Base-by-base conservation (phyloP, 2,797 vertebrate genomes). In the Microctenopoma steveboyesi region DNA sequence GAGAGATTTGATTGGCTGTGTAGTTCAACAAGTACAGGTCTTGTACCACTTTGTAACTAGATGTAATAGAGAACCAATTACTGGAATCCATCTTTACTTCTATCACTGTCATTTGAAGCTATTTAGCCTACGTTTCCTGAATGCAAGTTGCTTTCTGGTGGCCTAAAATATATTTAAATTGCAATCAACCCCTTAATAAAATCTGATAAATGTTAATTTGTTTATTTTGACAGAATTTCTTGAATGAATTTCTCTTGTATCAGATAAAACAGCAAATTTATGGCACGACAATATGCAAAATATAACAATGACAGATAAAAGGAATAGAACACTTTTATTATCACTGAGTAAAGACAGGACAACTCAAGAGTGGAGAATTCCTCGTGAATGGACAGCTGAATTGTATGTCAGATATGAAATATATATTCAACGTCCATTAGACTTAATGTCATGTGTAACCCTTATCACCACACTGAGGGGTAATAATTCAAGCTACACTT, bases 401-500 rank as follows among this genome's bases (percentile, higher is more conserved):
- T 0, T 45, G 28, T 69, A 45, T 42, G 59, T 18, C 33, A 46
- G n/a, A 64, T 27, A 53, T 52, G 30, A 27, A 56, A 48, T 13
- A 16, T 42, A 39, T 61, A 18, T 42, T 59, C 33, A 28, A 56
- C 74, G 66, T 72, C 55, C 61, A 35, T 39, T 11, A 43, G 43
- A 73, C 45, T 46, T 75, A n/a, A 58, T 54, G 39, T 58, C 33
- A 67, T 47, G 53, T 27, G 48, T 61, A 69, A 63, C 37, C 59
- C 74, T 76, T 54, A 66, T 63, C 57, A 64, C 74, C 56, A 66
- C 49, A 55, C 16, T 12, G 47, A 45, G 53, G 14, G 43, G 60
- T 59, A 55, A 64, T 71, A 40, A 79, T 69, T 55, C 40, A 50
- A 47, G 25, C 28, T 60, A 64, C 37, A 74, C 50, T 15, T 48